Evolutionary conservation across 2,888 invertebrate species (phyloP), one percentile per base, ranked within the genome.

Genomic region (Euplexia lucipara): DNA sequence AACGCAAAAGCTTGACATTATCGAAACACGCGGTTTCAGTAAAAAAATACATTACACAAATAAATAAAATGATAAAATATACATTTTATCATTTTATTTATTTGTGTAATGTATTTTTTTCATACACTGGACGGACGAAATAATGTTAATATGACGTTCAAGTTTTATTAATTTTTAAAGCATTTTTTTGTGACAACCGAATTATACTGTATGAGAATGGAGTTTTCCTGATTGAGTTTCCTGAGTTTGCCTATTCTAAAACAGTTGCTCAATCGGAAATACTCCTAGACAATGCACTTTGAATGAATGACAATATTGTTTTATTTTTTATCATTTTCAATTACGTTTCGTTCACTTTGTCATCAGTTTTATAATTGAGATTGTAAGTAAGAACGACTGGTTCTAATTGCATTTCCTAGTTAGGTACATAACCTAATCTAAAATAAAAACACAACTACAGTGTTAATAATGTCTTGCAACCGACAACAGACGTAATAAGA

Each of bases 401-500:
- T n/a, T n/a, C n/a, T n/a, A n/a, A n/a, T n/a, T 2, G 26, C 26
- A 26, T 26, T 26, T 3, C 26, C 26, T 26, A 26, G 26, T 5
- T 44, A 26, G 26, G 3, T 44, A 14, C 7, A 66, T 42, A 44
- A 37, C 4, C n/a, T 26, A 18, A 5, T 60, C 16, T 42, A 42
- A 37, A 48, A 60, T 18, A 9, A 70, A 70, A 70, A 26, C 44
- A 16, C 12, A 62, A 22, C 20, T 20, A 30, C 16, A 51, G 30
- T 26, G 51, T 49, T 34, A 34, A 30, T 61, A 61, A 39, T 61
- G 22, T 16, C 30, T 63, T 51, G 30, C 20, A 45, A 73, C 26
- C 18, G 14, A 49, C 44, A 49, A 30, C 44, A 32, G 54, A 62
- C 37, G 42, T 69, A 69, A 71, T 54, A 48, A 65, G 49, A 51